Evolutionary conservation across 2,888 invertebrate species (phyloP), one percentile per base, ranked within the genome.

Genomic region (Pachymerium ferrugineum): DNA sequence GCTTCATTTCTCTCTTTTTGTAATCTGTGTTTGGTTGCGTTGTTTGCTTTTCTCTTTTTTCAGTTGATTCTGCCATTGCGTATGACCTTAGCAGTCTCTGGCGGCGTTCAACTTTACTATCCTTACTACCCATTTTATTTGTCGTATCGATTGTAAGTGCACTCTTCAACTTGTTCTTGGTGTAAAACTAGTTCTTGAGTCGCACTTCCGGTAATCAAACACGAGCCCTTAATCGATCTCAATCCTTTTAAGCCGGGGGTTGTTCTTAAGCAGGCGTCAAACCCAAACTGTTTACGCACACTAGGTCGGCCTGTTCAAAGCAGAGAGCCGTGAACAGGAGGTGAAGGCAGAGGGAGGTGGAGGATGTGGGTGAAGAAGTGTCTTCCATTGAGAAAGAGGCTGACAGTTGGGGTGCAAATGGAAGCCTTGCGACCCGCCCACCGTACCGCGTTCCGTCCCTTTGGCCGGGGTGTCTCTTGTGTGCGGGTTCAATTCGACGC

Each of bases 341-440:
- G 54, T 54, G 25, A 2, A 28, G 54, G 54, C 25, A 54, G 54
- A n/a, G n/a, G n/a, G n/a, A n/a, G n/a, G n/a, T n/a, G 54, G 54
- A 25, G 22, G 54, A 54, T 22, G 54, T 54, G 54, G 54, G 22
- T 54, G 54, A 54, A 54, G 54, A 54, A 54, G 54, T 54, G 54
- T 54, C 54, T 54, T 54, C 54, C 54, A 54, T 54, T 54, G 54
- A 54, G 54, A 54, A 54, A 54, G 54, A 54, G 54, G 54, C 54
- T 54, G 54, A 54, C 54, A 54, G 54, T 54, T 54, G 54, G 54
- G 54, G 54, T 54, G 54, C 54, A 54, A 54, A 54, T 54, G 54
- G 54, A 54, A 54, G 54, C 54, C 54, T 54, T 22, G 54, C 54
- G 54, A 54, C 54, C 54, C 54, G 54, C 54, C 54, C 54, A 54